Percentiles rank a stretch among this genome's conserved stretches.
These are phyloP conservation scores for Anguilla megastoma DNA, from an alignment of 2,797 vertebrate genomes.

Conservation along the genomic window DNA sequence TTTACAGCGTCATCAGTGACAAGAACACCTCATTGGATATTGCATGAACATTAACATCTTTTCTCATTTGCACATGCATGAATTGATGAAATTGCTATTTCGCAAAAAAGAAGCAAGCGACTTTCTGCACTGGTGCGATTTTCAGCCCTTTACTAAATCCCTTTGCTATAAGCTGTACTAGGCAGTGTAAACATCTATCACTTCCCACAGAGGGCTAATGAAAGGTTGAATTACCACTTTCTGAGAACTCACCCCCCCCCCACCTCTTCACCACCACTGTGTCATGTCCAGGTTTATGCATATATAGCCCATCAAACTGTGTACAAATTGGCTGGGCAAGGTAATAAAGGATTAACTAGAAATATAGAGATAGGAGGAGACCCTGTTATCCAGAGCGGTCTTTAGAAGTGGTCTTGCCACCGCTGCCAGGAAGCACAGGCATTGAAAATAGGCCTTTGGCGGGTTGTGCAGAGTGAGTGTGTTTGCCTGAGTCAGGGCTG, in stretches of 20 bases:
- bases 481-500: not conserved
- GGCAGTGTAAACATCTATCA: not conserved
- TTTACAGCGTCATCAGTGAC: not conserved
- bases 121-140: not conserved
- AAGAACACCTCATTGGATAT: not conserved
- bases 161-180: not conserved
- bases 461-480: not conserved
- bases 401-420: not conserved
- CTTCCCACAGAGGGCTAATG: not conserved
- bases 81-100: not conserved
- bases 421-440: not conserved
- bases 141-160: not conserved
- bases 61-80: not conserved
- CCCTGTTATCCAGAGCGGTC: not conserved
- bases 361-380: not conserved
- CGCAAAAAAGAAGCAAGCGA: not conserved
- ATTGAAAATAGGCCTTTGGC: slow-evolving; percentile 23
- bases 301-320: not conserved
- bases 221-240: not conserved
- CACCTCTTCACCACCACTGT: not conserved
- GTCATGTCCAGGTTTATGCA: not conserved
- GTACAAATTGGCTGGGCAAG: not conserved
- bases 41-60: not conserved
- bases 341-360: slow-evolving; percentile 14
- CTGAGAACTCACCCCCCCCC: not conserved